A percentile compares a stretch with the other conserved stretches of the same genome.
Conservation (phyloP, 2,113 vertebrate species). For the Macquaria ambigua region DNA sequence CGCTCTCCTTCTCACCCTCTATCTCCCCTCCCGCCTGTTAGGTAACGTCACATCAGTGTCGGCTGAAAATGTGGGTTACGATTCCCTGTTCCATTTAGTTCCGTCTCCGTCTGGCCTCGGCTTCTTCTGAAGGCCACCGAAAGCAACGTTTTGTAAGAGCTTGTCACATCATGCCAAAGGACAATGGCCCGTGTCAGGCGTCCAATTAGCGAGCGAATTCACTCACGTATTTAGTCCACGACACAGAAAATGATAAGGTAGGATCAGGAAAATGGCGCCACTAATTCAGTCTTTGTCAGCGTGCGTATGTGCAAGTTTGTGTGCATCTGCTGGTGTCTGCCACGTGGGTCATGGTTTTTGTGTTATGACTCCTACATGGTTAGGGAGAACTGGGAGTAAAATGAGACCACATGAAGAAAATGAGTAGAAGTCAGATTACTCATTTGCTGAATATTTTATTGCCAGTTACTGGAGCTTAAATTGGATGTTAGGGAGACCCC, state of each 20-base stretch:
- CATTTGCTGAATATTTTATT: background rate
- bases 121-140: slow-evolving; percentile 46
- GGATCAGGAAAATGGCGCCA: slow-evolving; percentile 10
- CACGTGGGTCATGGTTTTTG: background rate
- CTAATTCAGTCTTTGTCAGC: background rate
- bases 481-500: background rate
- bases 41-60: slow-evolving; percentile 53
- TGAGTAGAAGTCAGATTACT: background rate
- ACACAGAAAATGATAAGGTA: slow-evolving; percentile 45
- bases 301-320: slow-evolving; percentile 15
- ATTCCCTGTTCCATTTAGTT: slow-evolving; percentile 41
- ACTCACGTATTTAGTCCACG: slow-evolving; percentile 6
- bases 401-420: background rate
- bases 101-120: slow-evolving; percentile 26
- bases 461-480: background rate
- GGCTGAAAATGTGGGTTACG: slow-evolving; percentile 34
- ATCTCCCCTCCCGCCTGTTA: slow-evolving; percentile 32
- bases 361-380: background rate
- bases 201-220: slow-evolving; percentile 68
- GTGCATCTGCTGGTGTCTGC: background rate
- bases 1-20: slow-evolving; percentile 29
- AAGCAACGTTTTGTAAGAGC: slow-evolving; percentile 51
- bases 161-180: slow-evolving; percentile 55
- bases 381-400: background rate
- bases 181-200: slow-evolving; percentile 53